A percentile compares a stretch with the other conserved stretches of the same genome.
These are phyloP conservation scores for Passer montanus DNA, from an alignment of 2,113 vertebrate genomes.

Conservation along the genomic window DNA sequence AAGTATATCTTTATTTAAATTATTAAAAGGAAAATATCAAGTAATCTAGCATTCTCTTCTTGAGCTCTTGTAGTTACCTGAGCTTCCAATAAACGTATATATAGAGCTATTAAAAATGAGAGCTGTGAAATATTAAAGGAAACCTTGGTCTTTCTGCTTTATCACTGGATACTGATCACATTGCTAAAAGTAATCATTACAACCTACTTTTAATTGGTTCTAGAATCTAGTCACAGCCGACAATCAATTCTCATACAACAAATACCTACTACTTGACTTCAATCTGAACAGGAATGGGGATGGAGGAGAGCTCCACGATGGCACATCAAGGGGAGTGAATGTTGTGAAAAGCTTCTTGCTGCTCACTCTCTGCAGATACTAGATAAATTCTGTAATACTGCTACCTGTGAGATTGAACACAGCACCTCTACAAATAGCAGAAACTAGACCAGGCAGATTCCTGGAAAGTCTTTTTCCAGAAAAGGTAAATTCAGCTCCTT, in stretches of 20 bases:
- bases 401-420: neutral
- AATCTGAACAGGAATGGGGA: neutral
- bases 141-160: neutral
- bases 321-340: neutral
- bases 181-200: neutral
- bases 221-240: neutral
- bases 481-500: neutral
- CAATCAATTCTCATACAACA: neutral
- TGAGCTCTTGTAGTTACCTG: neutral
- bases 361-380: neutral
- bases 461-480: neutral
- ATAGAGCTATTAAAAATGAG: neutral
- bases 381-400: neutral
- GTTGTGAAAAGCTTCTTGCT: neutral
- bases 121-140: neutral
- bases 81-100: neutral
- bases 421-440: neutral
- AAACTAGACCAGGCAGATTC: neutral
- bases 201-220: neutral
- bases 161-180: neutral
- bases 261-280: neutral
- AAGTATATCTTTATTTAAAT: neutral
- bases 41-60: neutral
- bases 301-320: neutral
- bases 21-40: slow-evolving; percentile 3